Evolutionary conservation across 2,113 vertebrate genomes (phyloP).

Genomic region (Perca schrenkii): DNA sequence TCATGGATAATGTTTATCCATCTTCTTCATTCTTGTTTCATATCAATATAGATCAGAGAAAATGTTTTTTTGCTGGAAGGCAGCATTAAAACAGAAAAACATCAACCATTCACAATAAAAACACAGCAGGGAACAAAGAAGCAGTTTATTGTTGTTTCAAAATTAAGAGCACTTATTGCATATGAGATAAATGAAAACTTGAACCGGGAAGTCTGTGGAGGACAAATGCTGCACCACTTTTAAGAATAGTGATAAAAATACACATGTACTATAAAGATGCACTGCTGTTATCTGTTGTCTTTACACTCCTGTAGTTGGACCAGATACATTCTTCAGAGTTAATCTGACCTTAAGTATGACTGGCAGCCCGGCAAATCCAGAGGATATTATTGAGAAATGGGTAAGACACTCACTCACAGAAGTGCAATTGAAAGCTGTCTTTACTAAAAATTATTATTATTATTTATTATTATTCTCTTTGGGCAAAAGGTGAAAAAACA

Average conservation of each 20-base stretch:
- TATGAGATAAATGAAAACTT: neutral
- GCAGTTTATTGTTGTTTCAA: neutral
- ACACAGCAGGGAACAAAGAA: neutral
- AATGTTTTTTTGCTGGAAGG: too few species aligned
- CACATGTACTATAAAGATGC: neutral
- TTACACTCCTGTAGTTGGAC: slow-evolving; percentile 41
- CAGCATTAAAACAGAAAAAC: neutral
- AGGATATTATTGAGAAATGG: slow-evolving; percentile 64
- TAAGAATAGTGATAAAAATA: neutral
- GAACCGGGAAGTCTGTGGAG: neutral
- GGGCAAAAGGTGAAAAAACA: slow-evolving; percentile 56
- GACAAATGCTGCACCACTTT: neutral
- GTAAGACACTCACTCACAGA: slow-evolving; percentile 51
- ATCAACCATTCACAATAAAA: neutral
- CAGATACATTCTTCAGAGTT: slow-evolving; percentile 76
- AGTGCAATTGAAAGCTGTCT: neutral
- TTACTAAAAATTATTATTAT: neutral
- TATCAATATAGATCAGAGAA: neutral
- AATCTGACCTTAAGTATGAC: slow-evolving; percentile 60
- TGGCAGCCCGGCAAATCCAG: slow-evolving; percentile 41
- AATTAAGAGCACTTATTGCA: neutral
- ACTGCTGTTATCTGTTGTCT: neutral
- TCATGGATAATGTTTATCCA: neutral
- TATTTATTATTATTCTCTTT: slow-evolving; percentile 1
- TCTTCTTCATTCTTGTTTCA: neutral